Evolutionary conservation across 2,797 vertebrate genomes (phyloP), one percentile per base, ranked within the genome.

Genomic region (Helostoma temminkii): DNA sequence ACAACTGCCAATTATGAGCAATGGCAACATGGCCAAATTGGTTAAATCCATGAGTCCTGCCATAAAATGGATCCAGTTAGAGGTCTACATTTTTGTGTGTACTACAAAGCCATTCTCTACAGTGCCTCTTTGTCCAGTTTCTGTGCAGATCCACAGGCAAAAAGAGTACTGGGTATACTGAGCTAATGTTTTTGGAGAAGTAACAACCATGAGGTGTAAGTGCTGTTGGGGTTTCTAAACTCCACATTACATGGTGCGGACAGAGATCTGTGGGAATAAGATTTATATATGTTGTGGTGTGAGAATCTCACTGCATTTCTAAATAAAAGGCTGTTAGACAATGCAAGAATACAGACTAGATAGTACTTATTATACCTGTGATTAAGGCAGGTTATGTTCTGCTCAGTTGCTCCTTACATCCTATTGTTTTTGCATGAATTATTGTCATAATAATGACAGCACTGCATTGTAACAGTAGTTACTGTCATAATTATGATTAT

Each of bases 1-100:
- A 79, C 71, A 81, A 80, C 74, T 64, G 74, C 78, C 82, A 88
- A 80, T 82, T 84, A 76, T 81, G 76, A 87, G 79, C 71, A 45
- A 76, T 73, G 52, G 55, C 53, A 77, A 77, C 62, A 65, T 4
- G 22, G 68, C 74, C 76, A 83, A 85, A 88, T 79, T 82, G 64
- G 74, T 65, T 64, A 80, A 86, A 87, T 82, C 82, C 70, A 75
- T 76, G 66, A 82, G 73, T 77, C 81, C 75, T 83, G 74, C 74
- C 25, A 75, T 74, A 76, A 76, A 83, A 89, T 75, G 76, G 75
- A 86, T 83, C 74, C 61, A 76, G 84, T 84, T 80, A 76, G 64
- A 83, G 59, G 65, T 43, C 63, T 87, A 81, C 89, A 75, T 72
- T 49, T 47, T 76, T 74, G 78, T 74, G 76, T 82, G 69, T 69